phyloP scores from a whole-genome alignment of 2,888 invertebrate species.

The Acanthopleura granulata region DNA sequence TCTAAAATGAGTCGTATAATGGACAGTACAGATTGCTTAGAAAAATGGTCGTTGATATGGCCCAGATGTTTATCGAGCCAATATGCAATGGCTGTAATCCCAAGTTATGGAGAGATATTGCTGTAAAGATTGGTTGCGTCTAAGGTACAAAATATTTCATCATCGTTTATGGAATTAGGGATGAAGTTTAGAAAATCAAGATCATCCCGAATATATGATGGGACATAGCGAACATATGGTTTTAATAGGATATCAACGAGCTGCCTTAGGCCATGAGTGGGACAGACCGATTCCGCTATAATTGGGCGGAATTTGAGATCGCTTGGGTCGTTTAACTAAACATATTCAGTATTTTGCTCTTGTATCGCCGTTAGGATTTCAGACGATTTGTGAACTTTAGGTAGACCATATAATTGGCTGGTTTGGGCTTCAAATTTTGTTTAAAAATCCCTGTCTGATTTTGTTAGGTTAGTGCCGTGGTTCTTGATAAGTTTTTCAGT shows the following conservation, averaged over 20 bases:
- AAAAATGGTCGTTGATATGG: conserved; percentile 4
- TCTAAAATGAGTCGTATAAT: conserved; percentile 18
- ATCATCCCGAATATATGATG: too few relatives aligned
- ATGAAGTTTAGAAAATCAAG: too few relatives aligned
- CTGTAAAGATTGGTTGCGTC: conserved; percentile 20
- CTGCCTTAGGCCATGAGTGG: not conserved
- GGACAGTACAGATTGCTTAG: conserved; percentile 22
- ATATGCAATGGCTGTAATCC: conserved; percentile 21
- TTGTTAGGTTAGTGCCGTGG: too few relatives aligned
- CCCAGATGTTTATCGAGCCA: too few relatives aligned
- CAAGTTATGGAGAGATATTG: conserved; percentile 27
- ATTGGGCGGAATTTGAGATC: not conserved
- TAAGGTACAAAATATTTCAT: too few relatives aligned
- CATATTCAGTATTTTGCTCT: too few relatives aligned
- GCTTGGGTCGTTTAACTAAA: not conserved
- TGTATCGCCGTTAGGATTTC: not conserved
- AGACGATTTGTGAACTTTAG: not conserved
- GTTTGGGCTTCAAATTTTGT: not conserved
- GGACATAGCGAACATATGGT: too few relatives aligned
- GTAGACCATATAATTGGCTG: not conserved
- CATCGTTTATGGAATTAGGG: too few relatives aligned
- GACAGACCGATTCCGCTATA: not conserved
- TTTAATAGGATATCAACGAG: not conserved
- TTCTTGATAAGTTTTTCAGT: too few relatives aligned
- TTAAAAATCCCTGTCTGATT: too few relatives aligned